phyloP scores from a whole-genome alignment of 64 coral and sea anemone genomes.

The Pocillopora damicornis region DNA sequence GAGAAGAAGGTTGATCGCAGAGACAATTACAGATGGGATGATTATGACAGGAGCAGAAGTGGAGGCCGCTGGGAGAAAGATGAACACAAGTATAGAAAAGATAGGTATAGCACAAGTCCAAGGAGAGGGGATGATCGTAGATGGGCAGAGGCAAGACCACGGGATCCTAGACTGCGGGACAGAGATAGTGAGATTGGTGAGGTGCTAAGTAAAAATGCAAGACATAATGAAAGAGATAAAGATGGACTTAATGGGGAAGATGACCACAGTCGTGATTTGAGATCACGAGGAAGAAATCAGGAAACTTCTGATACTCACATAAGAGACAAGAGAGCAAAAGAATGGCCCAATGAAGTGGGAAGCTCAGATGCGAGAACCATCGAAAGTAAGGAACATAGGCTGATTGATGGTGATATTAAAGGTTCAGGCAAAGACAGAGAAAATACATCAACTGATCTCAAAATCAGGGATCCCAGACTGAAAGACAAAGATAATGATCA shows the following conservation, averaged over 20 bases:
- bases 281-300: constrained; percentile 15
- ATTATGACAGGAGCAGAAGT: constrained; percentile 65
- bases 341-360: not conserved
- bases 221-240: constrained; percentile 11
- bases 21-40: constrained; percentile 47
- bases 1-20: constrained; percentile 50
- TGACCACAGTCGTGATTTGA: constrained; percentile 26
- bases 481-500: not conserved
- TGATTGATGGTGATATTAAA: not conserved
- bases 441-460: not conserved
- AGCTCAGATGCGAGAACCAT: not conserved
- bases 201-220: not conserved
- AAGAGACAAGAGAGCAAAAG: not conserved
- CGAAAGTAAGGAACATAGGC: not conserved
- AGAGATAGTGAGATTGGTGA: constrained; percentile 14
- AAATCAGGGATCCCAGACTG: constrained; percentile 5
- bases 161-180: constrained; percentile 24
- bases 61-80: constrained; percentile 59
- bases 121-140: constrained; percentile 62
- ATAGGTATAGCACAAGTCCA: constrained; percentile 67
- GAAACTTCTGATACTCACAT: not conserved
- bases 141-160: not conserved
- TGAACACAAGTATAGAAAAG: constrained; percentile 55
- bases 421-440: not conserved
- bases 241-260: constrained; percentile 5